A percentile compares a stretch with the other conserved stretches of the same genome.
phyloP scores from a whole-genome alignment of 1,140 invertebrate species.

The Magallana ariakensis region DNA sequence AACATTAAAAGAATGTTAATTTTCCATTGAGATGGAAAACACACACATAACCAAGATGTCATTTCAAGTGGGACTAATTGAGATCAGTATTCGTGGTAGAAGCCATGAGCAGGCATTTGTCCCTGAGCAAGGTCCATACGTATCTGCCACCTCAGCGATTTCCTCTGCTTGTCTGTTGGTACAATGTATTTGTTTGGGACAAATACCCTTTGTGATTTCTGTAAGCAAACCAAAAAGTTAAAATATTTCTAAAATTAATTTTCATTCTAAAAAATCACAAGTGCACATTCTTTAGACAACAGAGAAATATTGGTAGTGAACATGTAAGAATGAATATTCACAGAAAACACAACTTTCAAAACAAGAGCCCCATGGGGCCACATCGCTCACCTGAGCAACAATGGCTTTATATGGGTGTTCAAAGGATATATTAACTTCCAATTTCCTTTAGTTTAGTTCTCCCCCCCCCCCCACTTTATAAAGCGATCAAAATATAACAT shows the following conservation, averaged over 20 bases:
- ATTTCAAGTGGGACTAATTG: neutral
- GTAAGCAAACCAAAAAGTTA: constrained; percentile 54
- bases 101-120: constrained; percentile 71
- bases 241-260: neutral
- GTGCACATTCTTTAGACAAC: neutral
- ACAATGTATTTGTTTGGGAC: constrained; percentile 75
- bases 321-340: too few relatives aligned
- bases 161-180: constrained; percentile 76
- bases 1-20: neutral
- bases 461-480: too few relatives aligned
- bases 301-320: too few relatives aligned
- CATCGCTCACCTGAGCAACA: too few relatives aligned
- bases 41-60: neutral
- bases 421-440: too few relatives aligned
- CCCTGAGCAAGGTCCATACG: constrained; percentile 75
- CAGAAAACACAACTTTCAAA: too few relatives aligned
- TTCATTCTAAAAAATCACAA: neutral
- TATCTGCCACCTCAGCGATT: constrained; percentile 76
- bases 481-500: too few relatives aligned
- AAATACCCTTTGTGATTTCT: constrained; percentile 74
- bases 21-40: neutral
- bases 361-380: too few relatives aligned
- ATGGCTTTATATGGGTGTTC: too few relatives aligned
- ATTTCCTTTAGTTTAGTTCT: too few relatives aligned
- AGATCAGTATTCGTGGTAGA: constrained; percentile 66